Conservation (phyloP, 2,888 invertebrate species). For the Eumerus sabulonum region DNA sequence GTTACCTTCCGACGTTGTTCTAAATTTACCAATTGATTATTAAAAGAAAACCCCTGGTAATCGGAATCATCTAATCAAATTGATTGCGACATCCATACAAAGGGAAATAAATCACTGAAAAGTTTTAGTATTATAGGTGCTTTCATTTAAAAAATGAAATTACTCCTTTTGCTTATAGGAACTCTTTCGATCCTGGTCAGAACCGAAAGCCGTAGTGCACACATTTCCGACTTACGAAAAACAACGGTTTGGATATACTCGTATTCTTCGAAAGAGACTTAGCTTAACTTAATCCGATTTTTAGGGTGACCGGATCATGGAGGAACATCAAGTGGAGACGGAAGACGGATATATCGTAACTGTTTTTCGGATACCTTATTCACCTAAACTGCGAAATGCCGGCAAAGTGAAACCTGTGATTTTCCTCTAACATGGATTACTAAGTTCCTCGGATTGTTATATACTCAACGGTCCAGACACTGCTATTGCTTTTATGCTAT, state of each 20-base stretch:
- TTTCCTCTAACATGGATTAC: conserved; percentile 89
- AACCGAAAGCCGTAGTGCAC: conserved; percentile 13
- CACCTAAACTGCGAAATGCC: conserved; percentile 75
- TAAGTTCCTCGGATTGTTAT: conserved; percentile 84
- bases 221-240: conserved; percentile 32
- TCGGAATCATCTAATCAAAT: no score
- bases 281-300: background rate
- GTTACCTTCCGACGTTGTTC: no score
- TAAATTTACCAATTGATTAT: no score
- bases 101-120: no score
- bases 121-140: no score
- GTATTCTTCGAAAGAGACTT: background rate
- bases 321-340: conserved; percentile 86
- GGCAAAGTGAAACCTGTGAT: conserved; percentile 80
- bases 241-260: conserved; percentile 30
- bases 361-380: conserved; percentile 87
- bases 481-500: conserved; percentile 80
- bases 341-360: conserved; percentile 91
- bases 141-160: conserved; percentile 12
- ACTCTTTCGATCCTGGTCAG: background rate
- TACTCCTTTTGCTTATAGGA: background rate
- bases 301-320: conserved; percentile 77
- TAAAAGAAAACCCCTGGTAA: no score
- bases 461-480: conserved; percentile 84
- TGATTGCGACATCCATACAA: no score